These are phyloP conservation scores for Steatocranus sp. DNA, from an alignment of 2,797 vertebrate species.

Conservation along the genomic window DNA sequence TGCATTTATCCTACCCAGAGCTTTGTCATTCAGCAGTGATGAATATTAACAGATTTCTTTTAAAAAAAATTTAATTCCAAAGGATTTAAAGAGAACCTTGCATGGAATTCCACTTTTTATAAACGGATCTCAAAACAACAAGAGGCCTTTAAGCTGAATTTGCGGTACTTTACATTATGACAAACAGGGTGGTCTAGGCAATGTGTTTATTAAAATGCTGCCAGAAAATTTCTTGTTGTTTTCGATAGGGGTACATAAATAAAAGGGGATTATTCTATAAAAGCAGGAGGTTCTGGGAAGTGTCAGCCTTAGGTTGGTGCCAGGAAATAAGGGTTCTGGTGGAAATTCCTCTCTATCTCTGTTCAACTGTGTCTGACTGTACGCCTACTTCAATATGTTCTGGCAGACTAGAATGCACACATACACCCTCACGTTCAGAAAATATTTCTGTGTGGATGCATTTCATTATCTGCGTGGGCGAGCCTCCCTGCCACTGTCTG, in stretches of 20 bases:
- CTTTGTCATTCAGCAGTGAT: background rate
- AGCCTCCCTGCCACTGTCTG: conserved; percentile 18
- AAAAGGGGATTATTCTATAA: conserved; percentile 11
- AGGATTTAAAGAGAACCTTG: background rate
- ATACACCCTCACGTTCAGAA: conserved; percentile 32
- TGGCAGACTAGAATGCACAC: conserved; percentile 34
- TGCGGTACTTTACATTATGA: background rate
- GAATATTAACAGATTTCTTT: background rate
- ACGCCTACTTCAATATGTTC: conserved; percentile 56
- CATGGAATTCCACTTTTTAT: background rate
- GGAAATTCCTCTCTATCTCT: conserved; percentile 24
- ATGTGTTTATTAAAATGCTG: conserved; percentile 8
- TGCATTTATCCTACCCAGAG: background rate
- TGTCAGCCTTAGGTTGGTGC: conserved; percentile 16
- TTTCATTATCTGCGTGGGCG: conserved; percentile 47
- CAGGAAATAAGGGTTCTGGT: conserved; percentile 39
- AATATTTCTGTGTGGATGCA: conserved; percentile 40
- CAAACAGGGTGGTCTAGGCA: background rate
- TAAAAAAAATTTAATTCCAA: background rate
- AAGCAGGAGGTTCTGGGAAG: conserved; percentile 24
- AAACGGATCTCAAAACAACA: background rate
- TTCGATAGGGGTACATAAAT: conserved; percentile 23
- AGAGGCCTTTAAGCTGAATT: background rate
- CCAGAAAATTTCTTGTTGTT: background rate
- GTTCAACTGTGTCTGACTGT: conserved; percentile 46